These are phyloP conservation scores for Orchesellides sinensis DNA, from an alignment of 2,888 invertebrate genomes.

Conservation along the genomic window DNA sequence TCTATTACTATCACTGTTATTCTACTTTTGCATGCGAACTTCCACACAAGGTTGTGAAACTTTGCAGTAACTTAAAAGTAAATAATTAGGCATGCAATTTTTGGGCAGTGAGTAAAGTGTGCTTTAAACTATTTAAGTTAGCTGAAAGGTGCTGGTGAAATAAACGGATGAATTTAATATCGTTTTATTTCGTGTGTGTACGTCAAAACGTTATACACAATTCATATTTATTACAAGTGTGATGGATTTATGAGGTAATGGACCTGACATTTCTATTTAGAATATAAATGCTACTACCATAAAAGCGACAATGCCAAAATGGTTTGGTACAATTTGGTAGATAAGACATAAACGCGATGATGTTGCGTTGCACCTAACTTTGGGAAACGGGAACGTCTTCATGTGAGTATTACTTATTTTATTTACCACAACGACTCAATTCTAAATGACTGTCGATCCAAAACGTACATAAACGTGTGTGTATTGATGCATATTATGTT, in stretches of 20 bases:
- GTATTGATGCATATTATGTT: too few species aligned
- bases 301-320: constrained; percentile 11
- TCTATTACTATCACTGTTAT: background rate
- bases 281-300: background rate
- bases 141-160: background rate
- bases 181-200: background rate
- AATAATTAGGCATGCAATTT: too few species aligned
- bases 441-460: too few species aligned
- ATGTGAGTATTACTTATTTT: constrained; percentile 26
- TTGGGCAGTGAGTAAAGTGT: background rate
- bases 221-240: constrained; percentile 10
- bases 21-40: constrained; percentile 16
- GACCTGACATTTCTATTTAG: background rate
- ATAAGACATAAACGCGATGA: background rate
- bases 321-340: background rate
- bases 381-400: constrained; percentile 14
- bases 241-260: constrained; percentile 35
- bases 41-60: constrained; percentile 7
- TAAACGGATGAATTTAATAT: constrained; percentile 13
- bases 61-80: background rate
- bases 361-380: background rate
- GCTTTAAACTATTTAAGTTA: background rate
- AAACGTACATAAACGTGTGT: too few species aligned
- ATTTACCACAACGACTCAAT: too few species aligned
- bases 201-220: background rate